Evolutionary conservation across 2,888 invertebrate species (phyloP).

Genomic region (Leptodirus hochenwartii): DNA sequence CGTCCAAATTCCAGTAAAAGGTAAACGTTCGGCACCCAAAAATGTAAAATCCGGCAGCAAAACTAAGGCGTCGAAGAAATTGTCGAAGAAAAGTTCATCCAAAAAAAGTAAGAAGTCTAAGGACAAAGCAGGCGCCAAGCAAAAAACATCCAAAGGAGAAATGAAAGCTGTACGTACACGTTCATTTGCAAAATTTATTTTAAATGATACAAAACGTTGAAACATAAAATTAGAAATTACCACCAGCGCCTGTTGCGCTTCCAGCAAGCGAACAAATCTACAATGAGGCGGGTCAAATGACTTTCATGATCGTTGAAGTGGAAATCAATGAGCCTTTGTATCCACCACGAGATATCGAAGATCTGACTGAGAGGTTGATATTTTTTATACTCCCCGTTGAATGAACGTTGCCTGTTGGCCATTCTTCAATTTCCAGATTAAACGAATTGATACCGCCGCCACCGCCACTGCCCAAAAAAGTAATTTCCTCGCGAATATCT

Average conservation of each 20-base stretch:
- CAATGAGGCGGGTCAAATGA: constrained; percentile 20
- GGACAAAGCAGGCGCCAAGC: too few species aligned
- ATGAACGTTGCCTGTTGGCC: constrained; percentile 1
- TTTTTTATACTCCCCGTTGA: neutral
- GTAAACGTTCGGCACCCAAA: too few species aligned
- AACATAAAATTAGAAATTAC: constrained; percentile 9
- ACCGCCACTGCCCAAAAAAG: constrained; percentile 9
- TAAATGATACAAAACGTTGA: constrained; percentile 3
- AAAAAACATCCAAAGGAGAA: too few species aligned
- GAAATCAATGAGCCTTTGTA: constrained; percentile 20
- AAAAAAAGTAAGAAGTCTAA: too few species aligned
- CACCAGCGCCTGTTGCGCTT: constrained; percentile 14
- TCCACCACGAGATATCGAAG: constrained; percentile 18
- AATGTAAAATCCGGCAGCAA: too few species aligned
- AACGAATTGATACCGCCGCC: constrained; percentile 11
- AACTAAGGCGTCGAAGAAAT: too few species aligned
- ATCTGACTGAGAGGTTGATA: constrained; percentile 14
- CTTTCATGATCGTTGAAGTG: constrained; percentile 24
- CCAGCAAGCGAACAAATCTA: constrained; percentile 20
- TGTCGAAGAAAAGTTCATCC: too few species aligned
- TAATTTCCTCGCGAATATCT: constrained; percentile 17
- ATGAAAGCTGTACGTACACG: too few species aligned
- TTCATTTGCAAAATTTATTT: too few species aligned
- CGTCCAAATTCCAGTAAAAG: too few species aligned
- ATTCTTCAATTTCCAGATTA: too few species aligned